Evolutionary conservation across 2,888 invertebrate genomes (phyloP), one percentile per base, ranked within the genome.

Genomic region (Erpobdella octoculata): DNA sequence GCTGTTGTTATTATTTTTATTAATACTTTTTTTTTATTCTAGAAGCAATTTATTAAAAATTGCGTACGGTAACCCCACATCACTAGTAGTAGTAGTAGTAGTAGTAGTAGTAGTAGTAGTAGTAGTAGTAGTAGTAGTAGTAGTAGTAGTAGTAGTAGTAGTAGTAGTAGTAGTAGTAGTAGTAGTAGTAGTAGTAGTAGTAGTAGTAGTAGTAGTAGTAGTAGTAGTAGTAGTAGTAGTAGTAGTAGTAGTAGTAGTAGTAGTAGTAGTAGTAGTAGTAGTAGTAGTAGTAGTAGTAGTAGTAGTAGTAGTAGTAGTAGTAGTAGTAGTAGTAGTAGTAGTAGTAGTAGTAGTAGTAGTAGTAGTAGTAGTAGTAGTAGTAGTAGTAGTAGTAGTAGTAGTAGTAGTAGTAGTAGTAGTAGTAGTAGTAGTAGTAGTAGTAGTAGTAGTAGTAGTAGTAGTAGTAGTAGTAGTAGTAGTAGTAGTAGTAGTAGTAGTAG

Each of bases 391-490:
- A 68, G 68, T 59, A 68, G 68, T 59, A 68, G 68, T 68, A 68
- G 68, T 68, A 68, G 68, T 59, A 68, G 58, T 59, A 68, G 68
- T 68, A 68, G 68, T 68, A 68, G 68, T 59, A 68, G 68, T 68
- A 68, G 68, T 68, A 68, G 68, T 59, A 68, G 68, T 68, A 68
- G 68, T 68, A 68, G 68, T 59, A 68, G 68, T 68, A 68, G 68
- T 68, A 68, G 68, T 59, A 68, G 68, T 68, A 68, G 68, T 68
- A 68, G 68, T 59, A 68, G 68, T 68, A 68, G 68, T 68, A 68
- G 68, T 59, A 68, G 68, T 68, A 68, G 68, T 68, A 68, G 68
- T 59, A 68, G 68, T 68, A 65, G 46, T 41, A 41, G 46, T 41
- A 41, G 46, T 41, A 41, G 46, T 41, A 41, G 46, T 41, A 41